phyloP scores from a whole-genome alignment of 2,888 invertebrate genomes.

The Octodonta nipae region DNA sequence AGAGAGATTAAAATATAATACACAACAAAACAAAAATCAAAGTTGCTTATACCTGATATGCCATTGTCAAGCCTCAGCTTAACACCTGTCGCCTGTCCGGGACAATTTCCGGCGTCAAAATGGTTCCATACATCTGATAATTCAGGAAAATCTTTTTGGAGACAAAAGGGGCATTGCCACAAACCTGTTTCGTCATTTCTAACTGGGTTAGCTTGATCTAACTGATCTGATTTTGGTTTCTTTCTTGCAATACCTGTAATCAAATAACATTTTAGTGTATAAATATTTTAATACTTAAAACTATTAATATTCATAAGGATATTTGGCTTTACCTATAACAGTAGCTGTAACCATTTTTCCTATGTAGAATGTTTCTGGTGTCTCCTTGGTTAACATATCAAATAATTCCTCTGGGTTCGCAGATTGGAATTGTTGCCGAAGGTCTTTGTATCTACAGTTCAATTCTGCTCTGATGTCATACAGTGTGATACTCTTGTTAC shows the following conservation, averaged over 20 bases:
- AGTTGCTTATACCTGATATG: conserved; percentile 47
- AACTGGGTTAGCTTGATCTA: conserved; percentile 91
- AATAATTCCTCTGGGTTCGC: conserved; percentile 80
- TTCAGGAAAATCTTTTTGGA: conserved; percentile 90
- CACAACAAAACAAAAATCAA: background rate
- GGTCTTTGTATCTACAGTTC: conserved; percentile 84
- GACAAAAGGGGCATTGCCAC: conserved; percentile 96
- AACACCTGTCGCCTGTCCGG: conserved; percentile 89
- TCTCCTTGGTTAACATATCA: conserved; percentile 91
- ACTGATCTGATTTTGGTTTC: conserved; percentile 48
- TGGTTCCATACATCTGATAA: conserved; percentile 97
- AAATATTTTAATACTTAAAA: no score
- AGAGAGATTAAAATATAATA: conserved; percentile 27
- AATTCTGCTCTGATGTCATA: conserved; percentile 95
- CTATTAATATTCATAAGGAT: no score
- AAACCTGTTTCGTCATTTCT: conserved; percentile 86
- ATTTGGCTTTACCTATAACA: conserved; percentile 39
- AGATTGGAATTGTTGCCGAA: conserved; percentile 62
- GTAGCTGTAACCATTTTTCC: conserved; percentile 73
- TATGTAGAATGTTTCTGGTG: conserved; percentile 83
- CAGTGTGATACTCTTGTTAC: conserved; percentile 83
- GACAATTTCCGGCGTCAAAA: conserved; percentile 90
- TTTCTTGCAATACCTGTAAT: conserved; percentile 15
- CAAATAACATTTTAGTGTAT: no score
- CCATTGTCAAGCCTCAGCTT: conserved; percentile 76